phyloP scores from a whole-genome alignment of 2,888 invertebrate species.

The Drosophila atroscutellata region DNA sequence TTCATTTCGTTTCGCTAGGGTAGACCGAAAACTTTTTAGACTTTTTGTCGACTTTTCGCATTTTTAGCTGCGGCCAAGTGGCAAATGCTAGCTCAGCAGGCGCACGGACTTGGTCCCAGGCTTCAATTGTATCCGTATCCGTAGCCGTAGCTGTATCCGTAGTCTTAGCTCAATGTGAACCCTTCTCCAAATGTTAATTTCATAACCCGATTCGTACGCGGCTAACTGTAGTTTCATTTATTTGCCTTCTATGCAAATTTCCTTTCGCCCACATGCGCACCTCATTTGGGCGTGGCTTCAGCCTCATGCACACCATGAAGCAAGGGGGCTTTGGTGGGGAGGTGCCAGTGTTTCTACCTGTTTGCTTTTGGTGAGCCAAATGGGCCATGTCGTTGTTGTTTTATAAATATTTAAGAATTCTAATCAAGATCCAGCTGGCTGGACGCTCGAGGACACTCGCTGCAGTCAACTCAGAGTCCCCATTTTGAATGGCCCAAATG shows the following conservation, averaged over 20 bases:
- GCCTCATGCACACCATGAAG: background rate
- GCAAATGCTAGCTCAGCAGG: constrained; percentile 76
- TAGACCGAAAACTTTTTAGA: constrained; percentile 75
- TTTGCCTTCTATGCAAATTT: constrained; percentile 80
- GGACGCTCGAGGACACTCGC: constrained; percentile 35
- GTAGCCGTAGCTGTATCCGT: background rate
- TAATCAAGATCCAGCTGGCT: constrained; percentile 83
- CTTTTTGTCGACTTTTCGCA: constrained; percentile 81
- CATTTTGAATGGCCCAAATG: constrained; percentile 69
- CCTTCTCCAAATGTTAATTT: constrained; percentile 76
- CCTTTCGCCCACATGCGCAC: constrained; percentile 45
- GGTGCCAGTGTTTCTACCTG: constrained; percentile 55
- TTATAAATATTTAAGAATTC: constrained; percentile 84
- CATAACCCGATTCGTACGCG: constrained; percentile 77
- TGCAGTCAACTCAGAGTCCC: constrained; percentile 1
- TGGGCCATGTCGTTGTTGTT: constrained; percentile 45
- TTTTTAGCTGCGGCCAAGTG: constrained; percentile 70
- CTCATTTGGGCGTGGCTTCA: constrained; percentile 44
- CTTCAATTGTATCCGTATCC: constrained; percentile 3
- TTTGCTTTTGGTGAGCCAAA: constrained; percentile 50
- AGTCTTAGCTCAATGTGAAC: constrained; percentile 21
- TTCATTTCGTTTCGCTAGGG: constrained; percentile 72
- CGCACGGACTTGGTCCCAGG: constrained; percentile 7
- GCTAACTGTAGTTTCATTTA: constrained; percentile 79
- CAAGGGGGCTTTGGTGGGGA: background rate